Percentiles rank a stretch among this genome's conserved stretches.
Conservation (phyloP, 1,140 invertebrate genomes). For the Bombus sibiricus region DNA sequence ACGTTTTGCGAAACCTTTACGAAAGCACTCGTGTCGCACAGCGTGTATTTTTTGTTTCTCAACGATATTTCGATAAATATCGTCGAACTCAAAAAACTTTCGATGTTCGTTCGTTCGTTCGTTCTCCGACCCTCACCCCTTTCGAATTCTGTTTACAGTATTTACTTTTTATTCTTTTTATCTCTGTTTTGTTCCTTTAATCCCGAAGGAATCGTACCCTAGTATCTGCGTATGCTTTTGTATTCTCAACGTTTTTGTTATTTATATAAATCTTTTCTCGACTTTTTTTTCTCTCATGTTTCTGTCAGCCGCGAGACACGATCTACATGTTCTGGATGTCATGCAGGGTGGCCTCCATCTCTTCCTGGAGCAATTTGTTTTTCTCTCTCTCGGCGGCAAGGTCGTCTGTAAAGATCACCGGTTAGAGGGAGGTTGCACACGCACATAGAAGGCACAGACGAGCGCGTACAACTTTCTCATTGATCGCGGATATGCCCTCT, state of each 20-base stretch:
- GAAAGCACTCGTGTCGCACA: constrained; percentile 46
- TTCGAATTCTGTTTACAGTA: constrained; percentile 8
- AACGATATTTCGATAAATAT: neutral
- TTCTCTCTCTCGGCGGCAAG: constrained; percentile 96
- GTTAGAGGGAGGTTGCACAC: constrained; percentile 75
- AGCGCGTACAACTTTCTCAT: neutral
- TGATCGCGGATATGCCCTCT: neutral
- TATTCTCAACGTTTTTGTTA: neutral
- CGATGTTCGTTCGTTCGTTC: neutral
- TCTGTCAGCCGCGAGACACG: constrained; percentile 73
- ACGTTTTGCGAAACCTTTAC: constrained; percentile 47
- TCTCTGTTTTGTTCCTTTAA: constrained; percentile 4
- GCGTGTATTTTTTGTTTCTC: constrained; percentile 44
- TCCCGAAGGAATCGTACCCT: neutral
- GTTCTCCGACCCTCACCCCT: constrained; percentile 3
- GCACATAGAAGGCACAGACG: constrained; percentile 49
- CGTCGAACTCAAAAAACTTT: neutral
- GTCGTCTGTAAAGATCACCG: constrained; percentile 92
- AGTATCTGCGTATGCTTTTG: neutral
- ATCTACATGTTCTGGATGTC: constrained; percentile 99
- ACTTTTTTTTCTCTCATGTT: constrained; percentile 42
- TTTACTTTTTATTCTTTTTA: neutral
- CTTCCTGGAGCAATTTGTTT: constrained; percentile 97
- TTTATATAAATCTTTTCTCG: constrained; percentile 18
- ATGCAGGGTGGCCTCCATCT: constrained; percentile 99